Evolutionary conservation across 92 coral and sea anemone genomes (phyloP).

Genomic region (Palythoa grandiflora): DNA sequence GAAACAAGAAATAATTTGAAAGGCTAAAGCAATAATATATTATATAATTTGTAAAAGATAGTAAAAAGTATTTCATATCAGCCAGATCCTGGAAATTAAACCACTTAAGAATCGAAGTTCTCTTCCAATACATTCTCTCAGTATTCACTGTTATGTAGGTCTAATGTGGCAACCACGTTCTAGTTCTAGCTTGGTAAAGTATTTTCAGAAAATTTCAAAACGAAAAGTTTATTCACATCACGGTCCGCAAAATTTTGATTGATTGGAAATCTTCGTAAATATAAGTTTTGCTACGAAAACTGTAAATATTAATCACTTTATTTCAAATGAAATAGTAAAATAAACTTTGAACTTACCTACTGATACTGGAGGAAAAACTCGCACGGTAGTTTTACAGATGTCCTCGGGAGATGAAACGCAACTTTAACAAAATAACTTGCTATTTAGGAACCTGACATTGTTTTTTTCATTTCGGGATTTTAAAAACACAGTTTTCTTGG

Average conservation of each 20-base stretch:
- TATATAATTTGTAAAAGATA: background rate
- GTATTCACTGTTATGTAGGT: background rate
- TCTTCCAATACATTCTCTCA: background rate
- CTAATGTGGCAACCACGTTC: background rate
- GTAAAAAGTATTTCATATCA: background rate
- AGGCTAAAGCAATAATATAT: background rate
- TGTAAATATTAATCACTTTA: background rate
- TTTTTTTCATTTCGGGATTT: slow-evolving; percentile 2
- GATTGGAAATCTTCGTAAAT: background rate
- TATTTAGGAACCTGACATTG: background rate
- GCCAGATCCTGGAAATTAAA: too few species aligned
- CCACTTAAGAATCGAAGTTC: background rate
- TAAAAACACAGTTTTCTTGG: background rate
- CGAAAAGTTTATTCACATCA: background rate
- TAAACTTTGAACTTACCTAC: background rate
- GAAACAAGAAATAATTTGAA: background rate
- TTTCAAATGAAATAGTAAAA: background rate
- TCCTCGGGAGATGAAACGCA: background rate
- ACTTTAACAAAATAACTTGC: background rate
- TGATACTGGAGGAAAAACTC: background rate
- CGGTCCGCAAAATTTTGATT: background rate
- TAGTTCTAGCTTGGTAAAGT: background rate
- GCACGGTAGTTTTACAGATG: slow-evolving; percentile 1
- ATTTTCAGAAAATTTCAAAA: background rate
- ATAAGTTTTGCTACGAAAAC: background rate